Percentiles rank a stretch among this genome's conserved stretches.
Evolutionary conservation across 2,888 invertebrate genomes (phyloP).

Genomic region (Petrolisthes manimaculis): DNA sequence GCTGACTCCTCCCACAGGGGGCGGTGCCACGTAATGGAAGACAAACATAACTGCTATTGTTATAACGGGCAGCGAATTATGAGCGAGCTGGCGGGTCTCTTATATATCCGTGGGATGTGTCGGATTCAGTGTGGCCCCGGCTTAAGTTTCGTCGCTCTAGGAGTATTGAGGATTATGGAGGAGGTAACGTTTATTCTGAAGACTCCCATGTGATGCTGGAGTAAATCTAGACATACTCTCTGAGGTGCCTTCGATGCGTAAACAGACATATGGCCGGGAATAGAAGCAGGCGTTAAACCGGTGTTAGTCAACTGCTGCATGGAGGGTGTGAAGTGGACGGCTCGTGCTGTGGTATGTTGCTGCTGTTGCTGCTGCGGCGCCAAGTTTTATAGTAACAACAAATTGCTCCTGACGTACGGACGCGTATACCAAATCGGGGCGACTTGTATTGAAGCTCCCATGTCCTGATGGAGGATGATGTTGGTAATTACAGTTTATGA

Average conservation of each 20-base stretch:
- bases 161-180: conserved; percentile 45
- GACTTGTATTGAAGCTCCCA: no score
- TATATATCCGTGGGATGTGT: conserved; percentile 55
- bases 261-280: conserved; percentile 21
- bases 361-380: no score
- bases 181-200: conserved; percentile 45
- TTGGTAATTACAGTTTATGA: no score
- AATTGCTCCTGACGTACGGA: no score
- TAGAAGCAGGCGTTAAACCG: not conserved
- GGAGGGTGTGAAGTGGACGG: no score
- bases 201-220: conserved; percentile 23
- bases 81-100: conserved; percentile 63
- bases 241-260: conserved; percentile 27
- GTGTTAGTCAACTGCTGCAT: not conserved
- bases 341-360: no score
- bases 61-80: conserved; percentile 64
- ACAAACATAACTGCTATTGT: conserved; percentile 62
- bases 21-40: conserved; percentile 61
- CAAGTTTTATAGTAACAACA: no score
- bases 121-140: conserved; percentile 50
- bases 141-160: conserved; percentile 51
- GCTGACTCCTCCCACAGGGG: conserved; percentile 44
- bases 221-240: conserved; percentile 28
- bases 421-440: no score
- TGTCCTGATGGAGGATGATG: no score